These are phyloP conservation scores for Spisula subtruncata DNA, from an alignment of 2,888 invertebrate genomes.

Conservation along the genomic window DNA sequence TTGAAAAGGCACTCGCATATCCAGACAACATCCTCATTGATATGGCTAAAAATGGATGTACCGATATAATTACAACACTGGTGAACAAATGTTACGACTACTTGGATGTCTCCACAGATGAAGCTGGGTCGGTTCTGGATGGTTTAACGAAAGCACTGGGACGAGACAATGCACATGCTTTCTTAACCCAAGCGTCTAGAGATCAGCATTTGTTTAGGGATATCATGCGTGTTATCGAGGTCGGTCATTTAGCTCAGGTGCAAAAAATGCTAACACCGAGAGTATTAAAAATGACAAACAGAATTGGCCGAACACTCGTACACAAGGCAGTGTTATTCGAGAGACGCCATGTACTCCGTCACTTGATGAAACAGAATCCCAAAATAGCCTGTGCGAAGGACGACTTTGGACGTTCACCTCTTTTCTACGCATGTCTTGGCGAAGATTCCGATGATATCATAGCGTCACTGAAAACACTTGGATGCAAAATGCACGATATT, in stretches of 20 bases:
- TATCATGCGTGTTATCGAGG: slow-evolving; percentile 51
- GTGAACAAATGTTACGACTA: slow-evolving; percentile 50
- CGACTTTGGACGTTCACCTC: slow-evolving; percentile 63
- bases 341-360: slow-evolving; percentile 63
- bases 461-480: slow-evolving; percentile 43
- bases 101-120: slow-evolving; percentile 30
- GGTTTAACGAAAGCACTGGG: slow-evolving; percentile 41
- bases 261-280: slow-evolving; percentile 45
- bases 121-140: neutral
- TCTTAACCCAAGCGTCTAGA: slow-evolving; percentile 14
- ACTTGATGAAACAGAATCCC: slow-evolving; percentile 59
- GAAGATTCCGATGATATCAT: slow-evolving; percentile 64
- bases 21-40: slow-evolving; percentile 59
- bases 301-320: slow-evolving; percentile 58
- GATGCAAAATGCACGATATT: slow-evolving; percentile 47
- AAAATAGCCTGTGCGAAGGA: slow-evolving; percentile 43
- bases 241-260: slow-evolving; percentile 63
- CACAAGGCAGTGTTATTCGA: slow-evolving; percentile 68
- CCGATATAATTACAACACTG: slow-evolving; percentile 14
- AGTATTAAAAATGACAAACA: slow-evolving; percentile 53
- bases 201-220: slow-evolving; percentile 39
- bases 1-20: slow-evolving; percentile 42
- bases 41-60: slow-evolving; percentile 56
- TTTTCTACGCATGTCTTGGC: slow-evolving; percentile 64
- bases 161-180: neutral